Base-by-base conservation (phyloP, 2,888 invertebrate species). In the Epirrita christyi region DNA sequence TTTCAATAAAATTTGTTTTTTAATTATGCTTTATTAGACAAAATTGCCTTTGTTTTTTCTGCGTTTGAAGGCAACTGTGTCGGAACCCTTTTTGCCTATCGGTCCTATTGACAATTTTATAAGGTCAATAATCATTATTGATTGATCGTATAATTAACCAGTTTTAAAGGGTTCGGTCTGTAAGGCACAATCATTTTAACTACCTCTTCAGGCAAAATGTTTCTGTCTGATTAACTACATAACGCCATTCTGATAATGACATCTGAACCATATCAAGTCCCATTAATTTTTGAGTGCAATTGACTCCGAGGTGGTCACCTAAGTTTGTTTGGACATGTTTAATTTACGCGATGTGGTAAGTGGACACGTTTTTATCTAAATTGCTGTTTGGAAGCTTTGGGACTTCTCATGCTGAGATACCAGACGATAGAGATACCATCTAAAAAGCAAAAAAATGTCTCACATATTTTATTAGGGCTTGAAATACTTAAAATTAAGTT, bases 81-180 rank as follows among this genome's bases (percentile, higher is more conserved):
- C 86, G 84, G 85, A 70, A 68, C 76, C 81, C 83, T 87, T 89
- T 83, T 71, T 62, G 55, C 36, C 62, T 46, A 81, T 88, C 91
- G 91, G 90, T 76, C 42, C 81, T 77, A 91, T 91, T 90, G 89
- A 89, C 81, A 88, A 91, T 92, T 92, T 86, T 91, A 86, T 79
- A 88, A 87, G 88, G 85, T 81, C 88, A 88, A 90, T 92, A 87
- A 85, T 85, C 78, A 86, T 88, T 85, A 90, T 90, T 85, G 83
- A 81, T 83, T 82, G 84, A 87, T 89, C 80, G 77, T 84, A 87
- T 86, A 85, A 87, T 88, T 86, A 87, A 87, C 86, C 82, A 81
- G 86, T 85, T 82, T 84, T 75, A 65, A 81, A 80, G 77, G 82
- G 75, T 75, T 55, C 55, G 81, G 75, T 75, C 56, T 47, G 61